These are phyloP conservation scores for Tiliqua scincoides DNA, from an alignment of 2,113 vertebrate genomes.

Conservation along the genomic window DNA sequence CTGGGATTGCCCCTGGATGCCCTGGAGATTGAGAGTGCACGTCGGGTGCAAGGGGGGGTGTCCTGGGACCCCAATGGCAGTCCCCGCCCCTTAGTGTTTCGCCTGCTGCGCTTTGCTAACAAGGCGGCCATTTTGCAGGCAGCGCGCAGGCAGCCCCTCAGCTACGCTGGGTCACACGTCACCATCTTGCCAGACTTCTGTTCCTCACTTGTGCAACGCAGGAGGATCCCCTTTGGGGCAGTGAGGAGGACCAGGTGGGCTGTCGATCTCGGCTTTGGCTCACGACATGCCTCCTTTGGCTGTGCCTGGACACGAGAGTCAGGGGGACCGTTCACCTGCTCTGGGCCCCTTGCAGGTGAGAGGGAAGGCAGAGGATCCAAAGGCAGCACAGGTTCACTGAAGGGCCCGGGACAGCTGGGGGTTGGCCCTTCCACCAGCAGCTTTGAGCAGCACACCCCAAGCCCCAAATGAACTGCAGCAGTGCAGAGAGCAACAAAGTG, in stretches of 20 bases:
- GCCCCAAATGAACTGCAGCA: not conserved
- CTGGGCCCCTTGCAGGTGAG: not conserved
- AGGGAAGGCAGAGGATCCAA: not conserved
- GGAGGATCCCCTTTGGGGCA: accelerated
- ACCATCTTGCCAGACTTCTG: not conserved
- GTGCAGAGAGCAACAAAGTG: not conserved
- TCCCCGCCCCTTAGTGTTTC: not conserved
- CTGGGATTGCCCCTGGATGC: not conserved
- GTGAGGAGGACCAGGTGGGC: not conserved
- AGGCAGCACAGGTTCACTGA: not conserved
- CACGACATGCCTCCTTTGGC: not conserved
- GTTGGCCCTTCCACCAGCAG: not conserved
- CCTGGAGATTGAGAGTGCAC: conserved; percentile 15
- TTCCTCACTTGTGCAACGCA: not conserved
- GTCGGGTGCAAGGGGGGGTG: not conserved
- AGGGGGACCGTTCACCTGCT: not conserved
- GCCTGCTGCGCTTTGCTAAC: not conserved
- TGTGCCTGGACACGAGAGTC: not conserved
- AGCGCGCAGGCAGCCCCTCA: not conserved
- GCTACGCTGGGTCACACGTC: not conserved
- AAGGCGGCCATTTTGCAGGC: not conserved
- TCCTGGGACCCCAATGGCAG: not conserved
- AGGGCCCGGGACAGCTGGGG: not conserved
- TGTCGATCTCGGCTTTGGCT: not conserved
- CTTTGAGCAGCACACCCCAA: not conserved